Evolutionary conservation across 1,140 invertebrate genomes (phyloP), one percentile per base, ranked within the genome.

Genomic region (Probaryconus sp.): DNA sequence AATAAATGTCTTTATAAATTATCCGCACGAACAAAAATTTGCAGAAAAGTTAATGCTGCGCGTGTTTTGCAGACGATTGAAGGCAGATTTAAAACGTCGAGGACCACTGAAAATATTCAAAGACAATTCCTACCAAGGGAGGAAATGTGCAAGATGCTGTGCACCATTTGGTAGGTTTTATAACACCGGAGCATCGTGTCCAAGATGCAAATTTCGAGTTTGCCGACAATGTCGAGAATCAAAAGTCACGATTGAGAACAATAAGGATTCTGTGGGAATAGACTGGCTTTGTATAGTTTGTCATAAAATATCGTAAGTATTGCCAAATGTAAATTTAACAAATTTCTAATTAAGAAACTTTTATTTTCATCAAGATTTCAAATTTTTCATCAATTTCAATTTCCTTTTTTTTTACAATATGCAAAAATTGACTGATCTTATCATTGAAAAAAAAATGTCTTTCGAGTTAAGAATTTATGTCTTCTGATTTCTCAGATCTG

Each of bases 221-320:
- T 94, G 93, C 87, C 93, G 93, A 82, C 89, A 89, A 76, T 94
- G 93, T 82, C 89, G 93, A 33, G 90, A 92, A 78, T 91, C 91
- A 74, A 80, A 76, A 33, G 40, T 68, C 55, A 48, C 70, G 50
- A 48, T 75, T 42, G 78, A 75, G 21, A 75, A 72, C 60, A 78
- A 82, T 47, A 84, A 82, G 76, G 88, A 88, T 16, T 87, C 86
- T 30, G 83, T 84, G 61, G 89, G 88, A 50, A 89, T 89, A 47
- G 91, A 93, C 77, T 94, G 93, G 93, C 88, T 94, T 40, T 94
- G 93, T 83, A 88, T 90, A 48, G 89, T 93, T 71, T 94, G 93
- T 84, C 89, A 92, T 80, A 94, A 93, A 86, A 90, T 92, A 84
- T 90, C 92, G 93, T 94, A 88, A 93, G 92, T 81, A 61, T 14